Conservation (phyloP, 2,797 vertebrate species). For the Neomorphus geoffroyi region DNA sequence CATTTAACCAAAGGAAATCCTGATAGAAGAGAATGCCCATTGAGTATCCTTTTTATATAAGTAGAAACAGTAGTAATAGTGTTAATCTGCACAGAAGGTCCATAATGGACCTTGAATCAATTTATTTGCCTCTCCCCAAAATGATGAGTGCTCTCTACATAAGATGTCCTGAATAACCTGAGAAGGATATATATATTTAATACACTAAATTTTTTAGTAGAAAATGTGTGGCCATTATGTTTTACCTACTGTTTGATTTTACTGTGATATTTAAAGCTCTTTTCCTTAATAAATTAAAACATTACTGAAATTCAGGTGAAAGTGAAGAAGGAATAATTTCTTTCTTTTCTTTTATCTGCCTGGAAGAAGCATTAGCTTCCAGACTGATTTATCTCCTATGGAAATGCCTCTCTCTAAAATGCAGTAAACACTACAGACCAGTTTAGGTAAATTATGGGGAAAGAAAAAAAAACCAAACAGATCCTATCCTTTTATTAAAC, state of each 20-base stretch:
- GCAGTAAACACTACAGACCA: neutral
- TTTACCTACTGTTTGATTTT: neutral
- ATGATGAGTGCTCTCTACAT: neutral
- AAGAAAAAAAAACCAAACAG: neutral
- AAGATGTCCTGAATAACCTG: neutral
- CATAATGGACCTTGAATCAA: neutral
- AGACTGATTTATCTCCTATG: neutral
- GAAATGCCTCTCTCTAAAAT: neutral
- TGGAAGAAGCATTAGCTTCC: neutral
- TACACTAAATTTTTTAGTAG: neutral
- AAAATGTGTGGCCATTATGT: neutral
- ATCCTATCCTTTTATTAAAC: neutral
- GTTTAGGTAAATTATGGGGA: neutral
- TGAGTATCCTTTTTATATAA: neutral
- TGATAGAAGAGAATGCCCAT: neutral
- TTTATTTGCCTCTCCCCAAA: neutral
- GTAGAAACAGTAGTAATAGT: neutral
- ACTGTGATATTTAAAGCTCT: neutral
- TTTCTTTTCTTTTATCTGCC: neutral
- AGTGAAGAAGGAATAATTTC: neutral
- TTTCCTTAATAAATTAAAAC: conserved; percentile 4
- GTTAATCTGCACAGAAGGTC: neutral
- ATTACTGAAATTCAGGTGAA: neutral
- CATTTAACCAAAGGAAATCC: neutral
- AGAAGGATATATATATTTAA: neutral